These are phyloP conservation scores for Myocastor coypus DNA, from an alignment of 2,113 vertebrate genomes.

Conservation along the genomic window DNA sequence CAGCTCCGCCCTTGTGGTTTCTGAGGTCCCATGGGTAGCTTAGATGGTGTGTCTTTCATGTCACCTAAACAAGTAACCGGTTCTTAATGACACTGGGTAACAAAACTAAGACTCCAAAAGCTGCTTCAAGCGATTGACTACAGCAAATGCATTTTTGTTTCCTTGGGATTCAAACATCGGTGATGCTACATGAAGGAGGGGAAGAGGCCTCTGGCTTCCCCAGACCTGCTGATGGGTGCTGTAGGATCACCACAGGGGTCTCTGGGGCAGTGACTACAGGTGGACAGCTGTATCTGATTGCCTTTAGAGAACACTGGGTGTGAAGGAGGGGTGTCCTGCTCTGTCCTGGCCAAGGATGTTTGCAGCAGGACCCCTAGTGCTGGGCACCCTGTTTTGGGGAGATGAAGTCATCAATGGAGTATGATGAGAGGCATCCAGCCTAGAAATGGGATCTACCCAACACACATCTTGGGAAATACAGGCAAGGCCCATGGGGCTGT, in stretches of 20 bases:
- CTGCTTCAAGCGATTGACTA: background rate
- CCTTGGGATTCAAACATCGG: background rate
- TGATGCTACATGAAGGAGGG: background rate
- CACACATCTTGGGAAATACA: background rate
- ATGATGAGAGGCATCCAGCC: background rate
- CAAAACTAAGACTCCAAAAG: background rate
- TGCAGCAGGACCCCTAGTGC: background rate
- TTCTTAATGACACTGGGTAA: background rate
- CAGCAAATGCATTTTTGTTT: background rate
- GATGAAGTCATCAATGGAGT: background rate
- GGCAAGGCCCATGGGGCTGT: background rate
- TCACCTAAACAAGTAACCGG: background rate
- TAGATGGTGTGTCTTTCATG: background rate
- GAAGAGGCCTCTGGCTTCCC: background rate
- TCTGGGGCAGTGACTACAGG: fast-evolving
- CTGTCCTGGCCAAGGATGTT: background rate
- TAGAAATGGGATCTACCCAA: background rate
- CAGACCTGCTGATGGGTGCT: background rate
- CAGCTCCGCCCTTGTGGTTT: background rate
- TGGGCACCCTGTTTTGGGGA: background rate
- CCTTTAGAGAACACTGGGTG: background rate
- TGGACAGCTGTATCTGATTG: background rate
- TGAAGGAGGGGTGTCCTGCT: background rate
- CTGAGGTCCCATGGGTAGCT: background rate
- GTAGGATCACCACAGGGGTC: background rate